Conservation (phyloP, 2,113 vertebrate genomes). For the Aspidoscelis tigris region DNA sequence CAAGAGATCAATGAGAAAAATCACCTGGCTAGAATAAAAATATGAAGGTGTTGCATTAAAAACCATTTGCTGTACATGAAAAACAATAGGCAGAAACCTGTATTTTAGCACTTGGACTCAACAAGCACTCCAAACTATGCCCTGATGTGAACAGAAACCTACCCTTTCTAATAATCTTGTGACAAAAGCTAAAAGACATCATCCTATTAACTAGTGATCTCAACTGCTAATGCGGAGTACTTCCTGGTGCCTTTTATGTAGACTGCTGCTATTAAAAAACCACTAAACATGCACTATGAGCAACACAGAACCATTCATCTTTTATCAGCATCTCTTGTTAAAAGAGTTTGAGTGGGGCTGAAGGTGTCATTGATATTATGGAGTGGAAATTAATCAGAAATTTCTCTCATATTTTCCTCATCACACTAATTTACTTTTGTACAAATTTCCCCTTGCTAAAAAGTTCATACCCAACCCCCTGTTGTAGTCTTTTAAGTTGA, state of each 20-base stretch:
- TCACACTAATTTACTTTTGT: constrained; percentile 88
- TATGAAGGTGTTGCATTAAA: constrained; percentile 93
- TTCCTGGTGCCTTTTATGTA: constrained; percentile 95
- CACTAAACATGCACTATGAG: constrained; percentile 91
- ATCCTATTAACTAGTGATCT: constrained; percentile 99
- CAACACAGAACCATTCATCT: constrained; percentile 90
- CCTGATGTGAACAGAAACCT: constrained; percentile 88
- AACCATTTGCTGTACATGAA: constrained; percentile 84
- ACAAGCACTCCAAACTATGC: constrained; percentile 88
- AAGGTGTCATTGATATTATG: constrained; percentile 98
- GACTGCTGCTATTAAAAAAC: constrained; percentile 90
- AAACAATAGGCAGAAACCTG: constrained; percentile 89
- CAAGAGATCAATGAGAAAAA: constrained; percentile 87
- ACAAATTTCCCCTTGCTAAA: constrained; percentile 83
- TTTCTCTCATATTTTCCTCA: constrained; percentile 90
- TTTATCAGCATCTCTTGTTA: constrained; percentile 95
- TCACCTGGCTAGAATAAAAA: constrained; percentile 93
- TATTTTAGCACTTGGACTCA: constrained; percentile 93
- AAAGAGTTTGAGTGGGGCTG: constrained; percentile 86
- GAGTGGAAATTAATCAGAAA: constrained; percentile 89
- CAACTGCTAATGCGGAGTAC: constrained; percentile 93
- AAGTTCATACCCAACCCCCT: constrained; percentile 90
- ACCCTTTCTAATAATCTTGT: constrained; percentile 98
- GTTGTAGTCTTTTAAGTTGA: constrained; percentile 86
- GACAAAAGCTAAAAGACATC: constrained; percentile 99